Conservation (phyloP, 2,888 invertebrate species). For the Dicranocentrus wangi region DNA sequence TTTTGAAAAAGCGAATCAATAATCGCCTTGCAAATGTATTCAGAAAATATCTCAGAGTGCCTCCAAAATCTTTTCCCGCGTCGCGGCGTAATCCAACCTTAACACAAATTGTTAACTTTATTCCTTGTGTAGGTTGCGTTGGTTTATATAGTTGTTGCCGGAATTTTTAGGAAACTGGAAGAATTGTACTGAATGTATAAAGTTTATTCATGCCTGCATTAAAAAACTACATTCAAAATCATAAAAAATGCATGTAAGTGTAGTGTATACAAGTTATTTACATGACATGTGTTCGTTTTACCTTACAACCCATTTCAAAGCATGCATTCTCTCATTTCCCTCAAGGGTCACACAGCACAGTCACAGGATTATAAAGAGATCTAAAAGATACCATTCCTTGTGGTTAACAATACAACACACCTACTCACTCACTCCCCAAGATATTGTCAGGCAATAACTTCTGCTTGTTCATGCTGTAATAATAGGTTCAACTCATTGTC, state of each 20-base stretch:
- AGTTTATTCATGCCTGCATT: no score
- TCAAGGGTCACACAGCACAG: constrained; percentile 38
- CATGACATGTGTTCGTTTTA: no score
- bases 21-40: no score
- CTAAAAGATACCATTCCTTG: constrained; percentile 29
- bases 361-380: constrained; percentile 30
- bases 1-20: no score
- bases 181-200: no score
- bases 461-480: constrained; percentile 38
- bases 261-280: background rate
- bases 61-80: no score
- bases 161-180: no score
- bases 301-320: background rate
- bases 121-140: no score
- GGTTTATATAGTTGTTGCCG: no score
- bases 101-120: no score
- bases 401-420: constrained; percentile 37
- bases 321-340: constrained; percentile 17
- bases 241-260: background rate
- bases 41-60: no score
- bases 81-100: no score
- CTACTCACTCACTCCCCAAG: constrained; percentile 17
- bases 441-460: constrained; percentile 8
- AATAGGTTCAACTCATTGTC: constrained; percentile 10
- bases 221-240: background rate